Percentiles rank a stretch among this genome's conserved stretches.
Conservation (phyloP, 1,140 invertebrate genomes). For the Zaprionus camerounensis region DNA sequence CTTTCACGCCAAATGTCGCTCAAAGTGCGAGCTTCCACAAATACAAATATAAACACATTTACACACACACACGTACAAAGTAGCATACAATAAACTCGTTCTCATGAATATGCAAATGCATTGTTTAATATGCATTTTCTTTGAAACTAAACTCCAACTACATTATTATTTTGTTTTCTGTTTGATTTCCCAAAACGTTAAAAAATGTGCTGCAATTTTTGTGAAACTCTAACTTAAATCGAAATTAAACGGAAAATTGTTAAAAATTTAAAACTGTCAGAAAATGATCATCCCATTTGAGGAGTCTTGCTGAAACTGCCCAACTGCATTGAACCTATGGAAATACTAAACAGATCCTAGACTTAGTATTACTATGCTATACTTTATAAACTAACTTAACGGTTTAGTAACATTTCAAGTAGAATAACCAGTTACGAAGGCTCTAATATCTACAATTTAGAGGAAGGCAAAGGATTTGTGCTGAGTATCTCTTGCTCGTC, state of each 20-base stretch:
- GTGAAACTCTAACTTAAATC: neutral
- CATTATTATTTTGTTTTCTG: neutral
- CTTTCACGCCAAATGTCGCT: neutral
- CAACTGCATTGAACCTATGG: too few relatives aligned
- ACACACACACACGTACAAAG: conserved; percentile 3
- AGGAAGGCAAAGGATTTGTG: too few relatives aligned
- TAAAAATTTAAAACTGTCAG: too few relatives aligned
- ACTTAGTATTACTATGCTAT: too few relatives aligned
- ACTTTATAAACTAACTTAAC: too few relatives aligned
- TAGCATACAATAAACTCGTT: neutral
- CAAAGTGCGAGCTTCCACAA: neutral
- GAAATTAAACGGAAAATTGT: neutral
- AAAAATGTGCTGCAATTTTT: neutral
- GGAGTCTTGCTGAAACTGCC: too few relatives aligned
- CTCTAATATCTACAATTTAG: too few relatives aligned
- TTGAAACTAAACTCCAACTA: neutral
- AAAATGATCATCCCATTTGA: too few relatives aligned
- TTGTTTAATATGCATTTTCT: conserved; percentile 31
- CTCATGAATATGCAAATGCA: conserved; percentile 31
- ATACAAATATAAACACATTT: neutral
- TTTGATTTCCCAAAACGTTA: neutral
- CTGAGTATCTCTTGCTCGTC: neutral
- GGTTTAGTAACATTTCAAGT: too few relatives aligned
- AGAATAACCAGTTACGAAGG: too few relatives aligned
- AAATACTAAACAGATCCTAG: too few relatives aligned